phyloP scores from a whole-genome alignment of 2,113 vertebrate genomes.

The Campylomormyrus numenius region DNA sequence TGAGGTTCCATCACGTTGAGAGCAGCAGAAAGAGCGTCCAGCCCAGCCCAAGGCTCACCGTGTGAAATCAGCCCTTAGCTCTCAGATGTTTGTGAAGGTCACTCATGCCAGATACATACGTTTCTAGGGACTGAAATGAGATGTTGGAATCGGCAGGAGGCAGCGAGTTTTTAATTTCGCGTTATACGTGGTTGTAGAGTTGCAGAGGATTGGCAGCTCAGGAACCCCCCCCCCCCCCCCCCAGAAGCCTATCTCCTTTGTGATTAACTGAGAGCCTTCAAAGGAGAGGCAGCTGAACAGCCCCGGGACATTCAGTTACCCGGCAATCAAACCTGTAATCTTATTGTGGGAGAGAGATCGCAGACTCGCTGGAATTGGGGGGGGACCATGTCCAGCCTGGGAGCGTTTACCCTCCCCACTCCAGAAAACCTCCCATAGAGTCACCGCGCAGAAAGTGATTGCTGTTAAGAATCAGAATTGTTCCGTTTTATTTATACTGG shows the following conservation, averaged over 20 bases:
- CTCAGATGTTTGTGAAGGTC: constrained; percentile 4
- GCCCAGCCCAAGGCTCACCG: neutral
- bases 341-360: constrained; percentile 11
- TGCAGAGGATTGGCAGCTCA: neutral
- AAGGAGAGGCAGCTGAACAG: constrained; percentile 13
- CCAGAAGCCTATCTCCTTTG: constrained; percentile 11
- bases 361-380: neutral
- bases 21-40: neutral
- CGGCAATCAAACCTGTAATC: constrained; percentile 15
- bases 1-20: neutral
- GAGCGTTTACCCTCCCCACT: neutral
- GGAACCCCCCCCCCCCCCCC: neutral
- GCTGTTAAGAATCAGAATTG: constrained; percentile 42
- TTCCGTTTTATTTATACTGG: constrained; percentile 33
- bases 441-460: neutral
- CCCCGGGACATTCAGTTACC: constrained; percentile 8
- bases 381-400: neutral
- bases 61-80: neutral
- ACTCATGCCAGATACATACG: neutral
- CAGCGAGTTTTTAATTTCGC: constrained; percentile 22
- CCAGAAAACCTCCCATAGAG: constrained; percentile 16
- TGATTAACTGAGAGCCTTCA: constrained; percentile 23
- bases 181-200: neutral
- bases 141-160: neutral
- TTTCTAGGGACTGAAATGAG: neutral